Conservation (phyloP, 2,888 invertebrate genomes). For the Gasteruption jaculator region DNA sequence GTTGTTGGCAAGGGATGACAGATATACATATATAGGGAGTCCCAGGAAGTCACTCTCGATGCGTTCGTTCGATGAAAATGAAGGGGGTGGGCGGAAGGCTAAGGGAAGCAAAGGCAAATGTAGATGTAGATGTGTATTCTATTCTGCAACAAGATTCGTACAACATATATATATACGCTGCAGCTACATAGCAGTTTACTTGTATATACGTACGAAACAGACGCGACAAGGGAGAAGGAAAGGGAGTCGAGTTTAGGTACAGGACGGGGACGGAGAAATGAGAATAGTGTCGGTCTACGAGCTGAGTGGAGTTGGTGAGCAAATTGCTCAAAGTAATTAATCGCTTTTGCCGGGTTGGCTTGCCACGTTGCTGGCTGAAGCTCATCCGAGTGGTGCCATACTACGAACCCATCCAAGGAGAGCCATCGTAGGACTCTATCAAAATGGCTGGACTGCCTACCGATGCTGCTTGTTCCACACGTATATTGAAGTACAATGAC, state of each 20-base stretch:
- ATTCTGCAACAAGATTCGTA: too few species aligned
- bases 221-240: constrained; percentile 11
- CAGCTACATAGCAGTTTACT: too few species aligned
- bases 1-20: too few species aligned
- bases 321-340: constrained; percentile 52
- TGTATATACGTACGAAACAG: not conserved
- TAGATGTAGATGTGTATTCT: constrained; percentile 8
- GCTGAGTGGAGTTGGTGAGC: constrained; percentile 50
- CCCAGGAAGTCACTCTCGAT: constrained; percentile 39
- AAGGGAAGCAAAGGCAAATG: constrained; percentile 7
- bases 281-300: constrained; percentile 50
- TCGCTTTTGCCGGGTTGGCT: constrained; percentile 50
- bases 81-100: constrained; percentile 9
- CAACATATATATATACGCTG: too few species aligned
- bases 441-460: constrained; percentile 39
- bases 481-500: too few species aligned
- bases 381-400: constrained; percentile 45
- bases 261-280: constrained; percentile 44
- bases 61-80: constrained; percentile 33
- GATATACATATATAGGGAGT: constrained; percentile 34
- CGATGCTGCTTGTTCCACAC: too few species aligned
- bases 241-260: constrained; percentile 17
- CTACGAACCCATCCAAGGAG: constrained; percentile 37
- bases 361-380: constrained; percentile 44
- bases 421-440: constrained; percentile 36